phyloP scores from a whole-genome alignment of 2,113 vertebrate genomes.

The Eulemur macaco region DNA sequence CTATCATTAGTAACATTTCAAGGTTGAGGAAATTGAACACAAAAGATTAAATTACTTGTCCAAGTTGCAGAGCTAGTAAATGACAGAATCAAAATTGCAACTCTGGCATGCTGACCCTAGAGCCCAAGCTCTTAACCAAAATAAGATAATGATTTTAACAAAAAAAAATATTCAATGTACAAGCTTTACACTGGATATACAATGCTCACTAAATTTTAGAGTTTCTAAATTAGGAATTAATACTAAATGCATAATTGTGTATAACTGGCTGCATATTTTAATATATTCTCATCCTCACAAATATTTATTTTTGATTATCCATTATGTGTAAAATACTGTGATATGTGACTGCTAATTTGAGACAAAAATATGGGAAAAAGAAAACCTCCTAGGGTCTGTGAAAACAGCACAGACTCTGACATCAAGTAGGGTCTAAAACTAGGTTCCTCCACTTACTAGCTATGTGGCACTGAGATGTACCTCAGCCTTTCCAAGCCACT shows the following conservation, averaged over 20 bases:
- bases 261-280: background rate
- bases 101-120: background rate
- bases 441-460: background rate
- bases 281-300: background rate
- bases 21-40: background rate
- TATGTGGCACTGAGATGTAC: background rate
- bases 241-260: background rate
- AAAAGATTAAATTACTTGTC: background rate
- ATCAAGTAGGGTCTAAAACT: background rate
- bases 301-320: background rate
- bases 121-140: background rate
- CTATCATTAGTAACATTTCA: background rate
- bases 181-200: background rate
- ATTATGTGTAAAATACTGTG: background rate
- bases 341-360: background rate
- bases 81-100: background rate
- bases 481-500: background rate
- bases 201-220: background rate
- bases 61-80: background rate
- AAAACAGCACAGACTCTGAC: background rate
- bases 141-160: background rate
- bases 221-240: background rate
- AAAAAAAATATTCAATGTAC: background rate
- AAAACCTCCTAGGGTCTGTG: background rate
- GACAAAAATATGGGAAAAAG: background rate